Conservation (phyloP, 2,113 vertebrate species). For the Eclectus roratus region DNA sequence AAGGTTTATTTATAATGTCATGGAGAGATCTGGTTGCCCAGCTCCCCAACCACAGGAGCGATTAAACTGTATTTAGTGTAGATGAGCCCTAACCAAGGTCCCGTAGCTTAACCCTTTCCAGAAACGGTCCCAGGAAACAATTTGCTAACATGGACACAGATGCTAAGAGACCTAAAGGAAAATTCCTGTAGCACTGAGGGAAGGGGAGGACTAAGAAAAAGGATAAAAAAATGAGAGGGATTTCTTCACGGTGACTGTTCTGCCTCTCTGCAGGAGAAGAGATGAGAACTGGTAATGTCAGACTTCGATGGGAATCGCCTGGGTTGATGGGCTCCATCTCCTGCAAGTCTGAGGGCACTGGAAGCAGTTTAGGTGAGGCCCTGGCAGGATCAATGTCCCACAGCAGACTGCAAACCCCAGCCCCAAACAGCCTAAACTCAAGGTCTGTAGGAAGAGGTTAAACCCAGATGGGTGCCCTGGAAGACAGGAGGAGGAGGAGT, state of each 20-base stretch:
- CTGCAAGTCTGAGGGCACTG: background rate
- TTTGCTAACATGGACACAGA: background rate
- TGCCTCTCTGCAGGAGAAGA: background rate
- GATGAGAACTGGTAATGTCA: background rate
- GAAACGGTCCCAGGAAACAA: background rate
- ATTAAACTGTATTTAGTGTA: background rate
- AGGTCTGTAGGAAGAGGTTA: background rate
- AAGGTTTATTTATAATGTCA: background rate
- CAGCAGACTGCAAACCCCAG: background rate
- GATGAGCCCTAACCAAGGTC: background rate
- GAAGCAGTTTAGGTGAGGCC: background rate
- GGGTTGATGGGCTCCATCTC: background rate
- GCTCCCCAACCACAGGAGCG: background rate
- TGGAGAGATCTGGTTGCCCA: background rate
- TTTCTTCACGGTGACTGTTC: background rate
- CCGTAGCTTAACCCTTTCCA: background rate
- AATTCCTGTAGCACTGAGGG: background rate
- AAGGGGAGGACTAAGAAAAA: background rate
- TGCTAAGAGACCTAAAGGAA: background rate
- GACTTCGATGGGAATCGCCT: background rate
- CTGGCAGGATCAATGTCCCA: background rate
- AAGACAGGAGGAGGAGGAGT: background rate
- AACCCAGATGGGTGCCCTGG: background rate
- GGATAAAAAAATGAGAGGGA: background rate
- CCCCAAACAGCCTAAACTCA: background rate